Percentiles rank a stretch among this genome's conserved stretches.
Conservation (phyloP, 2,888 invertebrate genomes). For the Callosobruchus maculatus region DNA sequence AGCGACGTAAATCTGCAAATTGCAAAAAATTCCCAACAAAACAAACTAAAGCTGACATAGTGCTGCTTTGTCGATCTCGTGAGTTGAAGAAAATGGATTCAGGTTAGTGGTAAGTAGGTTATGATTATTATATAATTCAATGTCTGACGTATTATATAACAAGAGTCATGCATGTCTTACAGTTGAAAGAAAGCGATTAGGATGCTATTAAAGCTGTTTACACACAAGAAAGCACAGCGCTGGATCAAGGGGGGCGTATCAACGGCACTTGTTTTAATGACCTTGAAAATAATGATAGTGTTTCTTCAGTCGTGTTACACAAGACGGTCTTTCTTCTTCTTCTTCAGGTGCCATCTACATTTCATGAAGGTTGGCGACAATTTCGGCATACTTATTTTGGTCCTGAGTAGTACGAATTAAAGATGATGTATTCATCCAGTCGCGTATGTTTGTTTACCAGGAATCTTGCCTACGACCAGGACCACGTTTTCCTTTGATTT, state of each 20-base stretch:
- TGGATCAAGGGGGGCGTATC: neutral
- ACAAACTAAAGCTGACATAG: neutral
- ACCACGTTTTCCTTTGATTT: no score
- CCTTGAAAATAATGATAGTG: neutral
- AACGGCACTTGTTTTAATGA: neutral
- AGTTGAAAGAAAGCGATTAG: neutral
- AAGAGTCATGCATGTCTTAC: neutral
- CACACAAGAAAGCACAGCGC: neutral
- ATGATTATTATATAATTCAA: slow-evolving; percentile 5
- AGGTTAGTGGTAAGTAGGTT: neutral
- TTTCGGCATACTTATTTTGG: no score
- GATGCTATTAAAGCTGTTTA: neutral
- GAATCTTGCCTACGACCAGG: no score
- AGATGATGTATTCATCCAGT: no score
- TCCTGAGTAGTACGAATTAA: no score
- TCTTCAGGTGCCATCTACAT: no score
- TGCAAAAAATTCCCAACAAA: neutral
- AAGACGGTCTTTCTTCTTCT: neutral
- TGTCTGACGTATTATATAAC: neutral
- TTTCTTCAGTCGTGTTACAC: neutral
- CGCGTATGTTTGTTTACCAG: no score
- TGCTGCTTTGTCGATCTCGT: neutral
- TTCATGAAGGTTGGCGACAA: no score
- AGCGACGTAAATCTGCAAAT: neutral
- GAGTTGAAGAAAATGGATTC: neutral